A percentile compares a stretch with the other conserved stretches of the same genome.
Evolutionary conservation across 2,113 vertebrate genomes (phyloP).

Genomic region (Ceyx cyanopectus): DNA sequence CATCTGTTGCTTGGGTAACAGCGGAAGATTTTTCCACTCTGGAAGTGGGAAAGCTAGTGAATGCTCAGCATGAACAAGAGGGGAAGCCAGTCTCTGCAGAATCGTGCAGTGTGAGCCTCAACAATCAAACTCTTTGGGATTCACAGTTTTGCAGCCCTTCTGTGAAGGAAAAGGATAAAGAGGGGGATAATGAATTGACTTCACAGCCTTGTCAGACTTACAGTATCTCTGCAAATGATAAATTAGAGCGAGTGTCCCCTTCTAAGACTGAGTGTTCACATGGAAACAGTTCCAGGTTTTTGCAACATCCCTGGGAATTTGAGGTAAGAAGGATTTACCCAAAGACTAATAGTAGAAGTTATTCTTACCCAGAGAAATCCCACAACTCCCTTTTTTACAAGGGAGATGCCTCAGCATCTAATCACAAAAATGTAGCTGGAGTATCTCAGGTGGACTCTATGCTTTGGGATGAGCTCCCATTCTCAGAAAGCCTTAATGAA

Average conservation of each 20-base stretch:
- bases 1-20: constrained; percentile 66
- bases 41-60: constrained; percentile 3
- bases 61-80: constrained; percentile 39
- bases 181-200: neutral
- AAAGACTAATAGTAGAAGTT: neutral
- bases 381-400: neutral
- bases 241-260: neutral
- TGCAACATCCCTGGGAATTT: neutral
- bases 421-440: neutral
- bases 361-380: neutral
- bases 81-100: constrained; percentile 5
- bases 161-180: neutral
- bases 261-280: neutral
- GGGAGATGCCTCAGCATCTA: neutral
- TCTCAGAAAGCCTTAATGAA: constrained; percentile 81
- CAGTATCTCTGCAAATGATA: neutral
- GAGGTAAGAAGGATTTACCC: neutral
- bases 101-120: neutral
- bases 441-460: neutral
- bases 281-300: neutral
- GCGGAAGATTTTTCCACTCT: constrained; percentile 45
- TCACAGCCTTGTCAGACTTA: neutral
- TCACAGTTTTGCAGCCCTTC: constrained; percentile 13
- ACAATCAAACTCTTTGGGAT: neutral
- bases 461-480: constrained; percentile 79